Evolutionary conservation across 2,797 vertebrate species (phyloP), one percentile per base, ranked within the genome.

Genomic region (Prionace glauca): DNA sequence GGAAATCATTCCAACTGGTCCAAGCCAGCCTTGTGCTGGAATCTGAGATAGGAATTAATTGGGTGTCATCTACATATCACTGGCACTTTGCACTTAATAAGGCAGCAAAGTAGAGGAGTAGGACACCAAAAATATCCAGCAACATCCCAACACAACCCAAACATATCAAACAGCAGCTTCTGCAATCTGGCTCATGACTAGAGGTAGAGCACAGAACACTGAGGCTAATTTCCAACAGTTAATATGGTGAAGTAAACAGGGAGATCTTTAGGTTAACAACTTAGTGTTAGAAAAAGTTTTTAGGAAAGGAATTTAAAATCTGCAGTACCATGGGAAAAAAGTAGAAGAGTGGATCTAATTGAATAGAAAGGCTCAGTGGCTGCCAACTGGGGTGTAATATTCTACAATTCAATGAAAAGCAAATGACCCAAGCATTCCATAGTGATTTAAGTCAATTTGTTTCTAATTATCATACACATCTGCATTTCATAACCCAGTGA

Each of bases 21-120:
- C 41, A 18, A 77, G 29, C 93, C 67, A 60, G 93, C 45, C 26
- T 77, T 60, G 69, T 11, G 32, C 45, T 32, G 93, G 45, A 95
- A 95, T 92, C 90, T 56, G 93, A 95, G 93, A 95, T 56, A 95
- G 93, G 93, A 95, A 95, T 95, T 72, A 36, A 77, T 74, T 56
- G 77, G 93, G 41, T 95, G 93, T 77, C 93, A 95, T 29, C 71
- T 77, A 50, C 71, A 77, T 12, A 95, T 95, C 93, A 95, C 71
- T 56, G 41, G 45, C 93, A 95, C 93, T 74, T 94, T 77, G 36
- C 12, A 56, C 65, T 94, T 71, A 94, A 95, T 60, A 95, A 74
- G 71, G 93, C 11, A 95, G 71, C 45, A 74, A 56, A 45, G 71
- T 77, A 60, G 41, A 77, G 71, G 45, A 24, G 24, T 18, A 74